Percentiles rank a stretch among this genome's conserved stretches.
phyloP scores from a whole-genome alignment of 2,888 invertebrate species.

The Sepioteuthis lessoniana region DNA sequence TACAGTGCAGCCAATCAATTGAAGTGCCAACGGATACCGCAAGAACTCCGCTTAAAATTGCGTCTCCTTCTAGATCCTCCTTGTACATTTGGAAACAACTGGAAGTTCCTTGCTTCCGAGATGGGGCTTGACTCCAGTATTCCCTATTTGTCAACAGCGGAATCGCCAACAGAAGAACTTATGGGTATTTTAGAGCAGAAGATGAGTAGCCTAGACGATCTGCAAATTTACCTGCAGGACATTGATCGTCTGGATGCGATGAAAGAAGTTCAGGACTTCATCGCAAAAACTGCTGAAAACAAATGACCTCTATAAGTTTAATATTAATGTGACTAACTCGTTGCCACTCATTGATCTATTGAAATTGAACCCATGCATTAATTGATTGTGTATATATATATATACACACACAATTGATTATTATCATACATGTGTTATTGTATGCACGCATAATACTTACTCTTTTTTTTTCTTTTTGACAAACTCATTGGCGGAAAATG shows the following conservation, averaged over 20 bases:
- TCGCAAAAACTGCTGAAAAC: conserved; percentile 9
- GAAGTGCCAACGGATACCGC: conserved; percentile 45
- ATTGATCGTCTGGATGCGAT: conserved; percentile 53
- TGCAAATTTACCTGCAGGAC: conserved; percentile 49
- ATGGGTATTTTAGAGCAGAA: conserved; percentile 54
- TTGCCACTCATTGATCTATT: too few species aligned
- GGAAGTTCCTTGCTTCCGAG: conserved; percentile 56
- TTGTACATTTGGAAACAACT: conserved; percentile 55
- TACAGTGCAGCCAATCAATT: not conserved
- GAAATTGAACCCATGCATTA: too few species aligned
- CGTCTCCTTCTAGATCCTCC: conserved; percentile 56
- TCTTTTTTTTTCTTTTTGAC: too few species aligned
- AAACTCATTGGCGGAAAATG: too few species aligned
- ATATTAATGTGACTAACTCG: too few species aligned
- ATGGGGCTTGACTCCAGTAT: conserved; percentile 56
- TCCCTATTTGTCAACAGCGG: conserved; percentile 51
- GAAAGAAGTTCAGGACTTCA: conserved; percentile 45
- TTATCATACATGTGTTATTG: too few species aligned
- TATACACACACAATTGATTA: too few species aligned
- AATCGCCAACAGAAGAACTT: conserved; percentile 57
- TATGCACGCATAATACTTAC: too few species aligned
- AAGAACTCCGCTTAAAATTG: conserved; percentile 52
- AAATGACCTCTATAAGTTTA: too few species aligned
- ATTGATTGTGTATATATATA: too few species aligned
- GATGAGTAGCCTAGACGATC: conserved; percentile 50